These are phyloP conservation scores for Corvus cornix DNA, from an alignment of 2,113 vertebrate genomes.

Conservation along the genomic window DNA sequence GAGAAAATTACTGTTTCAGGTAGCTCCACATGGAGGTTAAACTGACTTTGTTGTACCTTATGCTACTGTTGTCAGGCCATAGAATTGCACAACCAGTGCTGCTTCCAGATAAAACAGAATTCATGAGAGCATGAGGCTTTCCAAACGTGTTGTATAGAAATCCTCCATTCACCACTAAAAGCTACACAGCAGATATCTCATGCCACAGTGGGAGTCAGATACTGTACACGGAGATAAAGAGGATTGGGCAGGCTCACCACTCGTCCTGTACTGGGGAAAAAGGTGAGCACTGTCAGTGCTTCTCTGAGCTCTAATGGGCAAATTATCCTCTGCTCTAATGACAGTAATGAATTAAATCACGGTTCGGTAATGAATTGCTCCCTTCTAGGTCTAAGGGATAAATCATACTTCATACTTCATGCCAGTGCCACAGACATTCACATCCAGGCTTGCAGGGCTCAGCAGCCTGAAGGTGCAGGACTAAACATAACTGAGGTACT, in stretches of 20 bases:
- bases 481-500: rapidly evolving
- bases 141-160: background rate
- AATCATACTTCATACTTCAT: background rate
- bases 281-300: background rate
- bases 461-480: background rate
- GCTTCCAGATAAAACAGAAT: background rate
- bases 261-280: background rate
- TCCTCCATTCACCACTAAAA: background rate
- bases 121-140: background rate
- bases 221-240: background rate
- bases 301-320: background rate
- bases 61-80: background rate
- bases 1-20: background rate
- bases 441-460: background rate
- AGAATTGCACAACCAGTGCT: background rate
- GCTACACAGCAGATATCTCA: background rate
- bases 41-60: background rate
- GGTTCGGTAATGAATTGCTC: constrained; percentile 13
- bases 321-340: constrained; percentile 17
- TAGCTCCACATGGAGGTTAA: background rate
- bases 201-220: background rate
- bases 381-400: constrained; percentile 15
- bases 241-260: background rate
- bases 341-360: constrained; percentile 57
- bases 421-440: background rate